These are phyloP conservation scores for Bellardia bayeri DNA, from an alignment of 2,888 invertebrate genomes.

Conservation along the genomic window DNA sequence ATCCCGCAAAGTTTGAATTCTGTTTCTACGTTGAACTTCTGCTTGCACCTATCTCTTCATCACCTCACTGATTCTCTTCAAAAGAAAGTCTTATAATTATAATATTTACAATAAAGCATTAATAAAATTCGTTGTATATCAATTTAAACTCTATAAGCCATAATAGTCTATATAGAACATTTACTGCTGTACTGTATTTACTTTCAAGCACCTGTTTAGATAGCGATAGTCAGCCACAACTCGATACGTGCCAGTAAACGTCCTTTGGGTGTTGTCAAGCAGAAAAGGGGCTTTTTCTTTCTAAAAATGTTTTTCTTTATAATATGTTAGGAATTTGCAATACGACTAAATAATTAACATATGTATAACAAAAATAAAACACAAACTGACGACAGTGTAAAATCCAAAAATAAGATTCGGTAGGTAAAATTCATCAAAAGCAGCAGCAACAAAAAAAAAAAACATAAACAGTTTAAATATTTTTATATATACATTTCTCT, in stretches of 20 bases:
- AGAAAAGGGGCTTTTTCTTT: background rate
- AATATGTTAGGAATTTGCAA: background rate
- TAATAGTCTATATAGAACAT: background rate
- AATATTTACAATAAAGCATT: too few relatives aligned
- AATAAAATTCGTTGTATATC: background rate
- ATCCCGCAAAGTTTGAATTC: too few relatives aligned
- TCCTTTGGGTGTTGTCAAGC: background rate
- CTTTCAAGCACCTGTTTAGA: background rate
- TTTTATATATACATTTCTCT: background rate
- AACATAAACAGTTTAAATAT: conserved; percentile 9
- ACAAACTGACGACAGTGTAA: conserved; percentile 14
- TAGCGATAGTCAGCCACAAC: background rate
- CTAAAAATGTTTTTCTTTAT: background rate
- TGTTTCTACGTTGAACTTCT: too few relatives aligned
- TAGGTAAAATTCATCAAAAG: background rate
- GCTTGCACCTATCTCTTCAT: too few relatives aligned
- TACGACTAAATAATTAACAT: background rate
- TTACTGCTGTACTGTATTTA: background rate
- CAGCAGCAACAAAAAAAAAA: background rate
- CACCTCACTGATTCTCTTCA: too few relatives aligned
- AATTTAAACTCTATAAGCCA: too few relatives aligned
- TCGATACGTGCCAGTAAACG: background rate
- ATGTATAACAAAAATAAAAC: background rate
- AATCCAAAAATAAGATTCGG: conserved; percentile 33
- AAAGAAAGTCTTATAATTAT: too few relatives aligned